Evolutionary conservation across 1,140 invertebrate genomes (phyloP), one percentile per base, ranked within the genome.

Genomic region (Mercenaria mercenaria): DNA sequence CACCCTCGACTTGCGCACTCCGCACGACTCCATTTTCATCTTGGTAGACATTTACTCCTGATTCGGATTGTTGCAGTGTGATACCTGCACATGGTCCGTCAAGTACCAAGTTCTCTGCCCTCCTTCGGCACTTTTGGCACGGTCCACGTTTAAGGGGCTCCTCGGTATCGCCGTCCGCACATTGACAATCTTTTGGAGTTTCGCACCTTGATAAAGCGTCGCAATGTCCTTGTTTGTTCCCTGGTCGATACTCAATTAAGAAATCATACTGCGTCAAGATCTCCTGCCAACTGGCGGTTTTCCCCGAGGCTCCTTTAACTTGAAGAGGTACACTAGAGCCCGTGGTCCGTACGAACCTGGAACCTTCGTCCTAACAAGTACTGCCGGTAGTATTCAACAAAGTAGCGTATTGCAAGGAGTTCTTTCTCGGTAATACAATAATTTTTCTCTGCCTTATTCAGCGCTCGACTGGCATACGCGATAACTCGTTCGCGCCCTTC

Each of bases 201-300:
- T 47, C 29, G 52, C 76, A 79, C 29, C 91, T 79, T 20, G 86
- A 90, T 11, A 92, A 74, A 23, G 47, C 83, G 74, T 91, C 92
- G 47, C 85, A 80, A 72, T 92, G 91, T 6, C 43, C 76, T 43
- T 92, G 90, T 26, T 69, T 32, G 11, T 39, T 50, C 6, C 92
- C 92, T 39, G 74, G 87, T 47, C 90, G 29, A 81, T 94, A 84
- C 29, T 56, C 69, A n/a, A 95, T 82, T 0, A 85, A 82, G 59
- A 93, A 80, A 52, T 94, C 77, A 79, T 92, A 94, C 8, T 56
- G 37, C 59, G 86, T 83, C 23, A 93, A 67, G 29, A 43, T 32
- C n/a, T 94, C 41, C 0, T 87, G 64, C 93, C 92, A 93, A 39
- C 94, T 74, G 0, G 91, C 89, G 41, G 92, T 64, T 85, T 92